Base-by-base conservation (phyloP, 2,888 invertebrate genomes). In the Parnassius mnemosyne region DNA sequence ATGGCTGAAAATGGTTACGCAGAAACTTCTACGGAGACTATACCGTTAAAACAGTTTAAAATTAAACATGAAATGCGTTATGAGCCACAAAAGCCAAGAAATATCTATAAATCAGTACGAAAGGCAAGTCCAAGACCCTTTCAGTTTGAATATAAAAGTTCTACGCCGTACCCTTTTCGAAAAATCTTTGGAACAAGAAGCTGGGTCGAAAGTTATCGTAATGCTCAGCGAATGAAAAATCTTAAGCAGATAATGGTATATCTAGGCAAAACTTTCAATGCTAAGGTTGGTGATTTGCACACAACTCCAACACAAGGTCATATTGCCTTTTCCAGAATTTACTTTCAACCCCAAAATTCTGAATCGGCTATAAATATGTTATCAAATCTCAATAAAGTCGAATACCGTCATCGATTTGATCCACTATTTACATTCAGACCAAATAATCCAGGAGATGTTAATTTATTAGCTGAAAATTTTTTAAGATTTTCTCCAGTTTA, bases 371-470 rank as follows among this genome's bases (percentile, higher is more conserved):
- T 43, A n/a, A 13, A 46, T 13, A 56, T 11, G 34, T 46, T 54
- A n/a, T 13, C 42, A 13, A 56, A 57, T n/a, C 10, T 25, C 10
- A 60, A 53, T 5, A n/a, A 25, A 65, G 66, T 74, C 1, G 80
- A 44, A 65, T 76, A 74, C 3, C 88, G 86, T 65, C 87, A 88
- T 61, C 79, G 84, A 62, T 79, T 85, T 54, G 95, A 96, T 77
- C 95, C 95, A 16, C 92, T 96, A 67, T 93, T 93, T 74, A 93
- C 92, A 2, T 96, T 92, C 72, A 96, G 95, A 76, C 96, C 96
- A 0, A 93, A 94, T 64, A 94, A 93, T 67, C 95, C 95, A 0
- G 93, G 95, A 46, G 96, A 96, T 61, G 93, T 96, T 0, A 96
- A 96, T 83, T 84, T 95, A 50, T 75, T 96, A 68, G 95, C 95